phyloP scores from a whole-genome alignment of 2,888 invertebrate genomes.

The Pimpla rufipes region DNA sequence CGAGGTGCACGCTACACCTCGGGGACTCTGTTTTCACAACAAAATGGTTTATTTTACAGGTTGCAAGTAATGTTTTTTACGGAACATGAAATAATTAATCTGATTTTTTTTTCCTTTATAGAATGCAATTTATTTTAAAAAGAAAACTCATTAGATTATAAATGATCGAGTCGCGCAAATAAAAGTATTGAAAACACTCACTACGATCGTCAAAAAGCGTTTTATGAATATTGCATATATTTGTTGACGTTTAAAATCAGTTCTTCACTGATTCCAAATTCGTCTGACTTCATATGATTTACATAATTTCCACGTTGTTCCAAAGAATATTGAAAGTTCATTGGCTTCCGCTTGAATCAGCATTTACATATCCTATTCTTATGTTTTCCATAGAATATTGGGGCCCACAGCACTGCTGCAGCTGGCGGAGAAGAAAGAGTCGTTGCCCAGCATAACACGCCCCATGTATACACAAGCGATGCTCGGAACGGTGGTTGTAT shows the following conservation, averaged over 20 bases:
- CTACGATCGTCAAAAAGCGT: not conserved
- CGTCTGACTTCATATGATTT: conserved; percentile 67
- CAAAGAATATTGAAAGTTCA: conserved; percentile 1
- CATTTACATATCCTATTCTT: conserved; percentile 48
- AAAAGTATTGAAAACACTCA: not conserved
- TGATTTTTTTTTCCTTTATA: not conserved
- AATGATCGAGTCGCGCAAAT: not conserved
- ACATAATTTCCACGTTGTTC: conserved; percentile 25
- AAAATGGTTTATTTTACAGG: not conserved
- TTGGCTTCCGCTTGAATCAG: conserved; percentile 1
- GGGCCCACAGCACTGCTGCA: conserved; percentile 93
- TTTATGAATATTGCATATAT: not conserved
- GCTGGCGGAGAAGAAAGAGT: conserved; percentile 90
- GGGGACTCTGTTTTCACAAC: not conserved
- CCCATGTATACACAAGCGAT: conserved; percentile 96
- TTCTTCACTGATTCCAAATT: conserved; percentile 1
- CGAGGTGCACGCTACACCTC: not conserved
- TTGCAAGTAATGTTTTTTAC: not conserved
- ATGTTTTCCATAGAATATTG: conserved; percentile 88
- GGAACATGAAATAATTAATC: not conserved
- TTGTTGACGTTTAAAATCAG: not conserved
- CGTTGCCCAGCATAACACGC: conserved; percentile 91
- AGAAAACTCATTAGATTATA: not conserved
- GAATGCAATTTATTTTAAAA: not conserved
- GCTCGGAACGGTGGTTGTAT: conserved; percentile 95